Evolutionary conservation across 2,113 vertebrate genomes (phyloP).

Genomic region (Aythya baeri): DNA sequence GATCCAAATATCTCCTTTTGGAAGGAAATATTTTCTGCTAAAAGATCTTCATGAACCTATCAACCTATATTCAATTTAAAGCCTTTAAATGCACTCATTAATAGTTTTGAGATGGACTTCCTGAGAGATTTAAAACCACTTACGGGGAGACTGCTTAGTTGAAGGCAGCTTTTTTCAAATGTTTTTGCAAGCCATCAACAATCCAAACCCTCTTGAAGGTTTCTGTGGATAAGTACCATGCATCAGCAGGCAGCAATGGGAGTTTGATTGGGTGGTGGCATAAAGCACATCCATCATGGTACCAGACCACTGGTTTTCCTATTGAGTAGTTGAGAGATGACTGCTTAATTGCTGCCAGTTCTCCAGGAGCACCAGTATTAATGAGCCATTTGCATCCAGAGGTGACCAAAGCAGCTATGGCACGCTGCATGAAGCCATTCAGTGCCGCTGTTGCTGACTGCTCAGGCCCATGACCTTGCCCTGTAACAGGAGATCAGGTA

Average conservation of each 20-base stretch:
- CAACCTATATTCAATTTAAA: conserved; percentile 21
- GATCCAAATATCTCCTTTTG: not conserved
- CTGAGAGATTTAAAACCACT: conserved; percentile 25
- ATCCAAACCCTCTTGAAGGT: not conserved
- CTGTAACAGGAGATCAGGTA: not conserved
- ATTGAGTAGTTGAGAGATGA: not conserved
- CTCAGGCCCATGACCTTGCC: not conserved
- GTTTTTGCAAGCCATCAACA: not conserved
- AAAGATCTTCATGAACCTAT: not conserved
- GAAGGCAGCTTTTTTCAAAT: not conserved
- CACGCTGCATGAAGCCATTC: not conserved
- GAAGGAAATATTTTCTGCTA: conserved; percentile 2
- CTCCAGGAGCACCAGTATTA: conserved; percentile 1
- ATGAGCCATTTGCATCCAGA: not conserved
- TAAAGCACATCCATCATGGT: not conserved
- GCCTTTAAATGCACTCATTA: conserved; percentile 24
- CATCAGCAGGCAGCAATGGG: not conserved
- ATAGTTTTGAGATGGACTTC: conserved; percentile 16
- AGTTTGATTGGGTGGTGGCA: not conserved
- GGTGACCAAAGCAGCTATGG: fast-evolving
- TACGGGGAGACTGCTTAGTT: not conserved
- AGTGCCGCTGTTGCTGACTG: not conserved
- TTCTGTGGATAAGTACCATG: not conserved
- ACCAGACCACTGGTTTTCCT: not conserved
- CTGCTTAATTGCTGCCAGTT: not conserved